Base-by-base conservation (phyloP, 2,888 invertebrate species). In the Lucinisca nassula region DNA sequence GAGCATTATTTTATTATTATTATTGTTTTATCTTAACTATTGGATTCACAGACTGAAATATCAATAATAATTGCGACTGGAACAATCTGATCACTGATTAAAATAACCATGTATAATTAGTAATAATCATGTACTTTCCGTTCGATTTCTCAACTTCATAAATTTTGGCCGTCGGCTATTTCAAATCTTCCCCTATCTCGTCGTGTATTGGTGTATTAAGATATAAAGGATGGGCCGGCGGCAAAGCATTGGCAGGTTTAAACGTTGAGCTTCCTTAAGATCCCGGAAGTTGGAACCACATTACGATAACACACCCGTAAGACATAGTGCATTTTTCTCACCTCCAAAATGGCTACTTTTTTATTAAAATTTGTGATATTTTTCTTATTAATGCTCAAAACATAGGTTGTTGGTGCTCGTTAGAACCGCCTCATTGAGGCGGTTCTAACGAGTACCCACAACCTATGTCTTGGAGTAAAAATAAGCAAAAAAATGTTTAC, bases 141-240 rank as follows among this genome's bases (percentile, higher is more conserved):
- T 67, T 67, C 35, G n/a, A 1, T 67, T 35, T 30, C 17, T 12
- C 10, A 45, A 35, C 21, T 4, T 4, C 21, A 55, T n/a, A 21
- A n/a, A 14, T 55, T 32, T 4, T 35, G 10, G 35, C 67, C 67
- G 1, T 17, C 24, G 67, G 67, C 67, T 1, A 14, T 27, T 67
- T 35, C 3, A 4, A 35, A 24, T 10, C 10, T 35, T 67, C 21
- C 35, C 35, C n/a, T 45, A n/a, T n/a, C 32, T 30, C 1, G 8
- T n/a, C 24, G 67, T 67, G 67, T 67, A 67, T 67, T 67, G 35
- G 30, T 67, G 32, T 67, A 67, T 67, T 67, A 35, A 67, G 67
- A 67, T 67, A 21, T 58, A 21, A 1, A 35, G 17, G 35, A 32
- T 32, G 35, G 32, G 4, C 67, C 24, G 32, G n/a, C 10, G 67